phyloP scores from a whole-genome alignment of 2,888 invertebrate species.

The Cephonodes hylas region DNA sequence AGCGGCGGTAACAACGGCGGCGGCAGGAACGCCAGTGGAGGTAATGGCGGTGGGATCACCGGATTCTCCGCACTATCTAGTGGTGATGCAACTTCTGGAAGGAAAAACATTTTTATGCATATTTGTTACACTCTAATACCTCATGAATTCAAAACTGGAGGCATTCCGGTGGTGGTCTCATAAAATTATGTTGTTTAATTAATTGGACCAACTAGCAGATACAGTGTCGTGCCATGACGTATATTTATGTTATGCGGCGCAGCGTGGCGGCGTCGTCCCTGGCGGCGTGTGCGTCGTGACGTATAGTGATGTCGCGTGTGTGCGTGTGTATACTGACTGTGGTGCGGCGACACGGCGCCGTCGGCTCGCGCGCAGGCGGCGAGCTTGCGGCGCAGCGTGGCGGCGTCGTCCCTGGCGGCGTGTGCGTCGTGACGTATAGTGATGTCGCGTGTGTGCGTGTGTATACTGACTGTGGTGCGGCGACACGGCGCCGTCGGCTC shows the following conservation, averaged over 20 bases:
- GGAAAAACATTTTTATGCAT: neutral
- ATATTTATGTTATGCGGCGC: too few species aligned
- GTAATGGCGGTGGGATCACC: conserved; percentile 66
- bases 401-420: conserved; percentile 80
- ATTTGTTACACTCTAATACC: neutral
- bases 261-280: conserved; percentile 63
- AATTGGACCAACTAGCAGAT: too few species aligned
- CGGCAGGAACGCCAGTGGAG: conserved; percentile 80
- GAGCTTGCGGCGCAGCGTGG: conserved; percentile 59
- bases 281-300: conserved; percentile 90
- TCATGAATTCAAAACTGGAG: too few species aligned
- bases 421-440: conserved; percentile 92
- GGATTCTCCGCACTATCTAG: conserved; percentile 47
- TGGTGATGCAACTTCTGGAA: conserved; percentile 79
- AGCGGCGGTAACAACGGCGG: conserved; percentile 82
- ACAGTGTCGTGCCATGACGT: too few species aligned
- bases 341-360: conserved; percentile 55
- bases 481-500: too few species aligned
- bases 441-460: too few species aligned
- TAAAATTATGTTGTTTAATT: too few species aligned
- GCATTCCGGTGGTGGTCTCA: too few species aligned
- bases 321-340: conserved; percentile 37
- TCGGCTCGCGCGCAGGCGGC: conserved; percentile 48
- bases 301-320: neutral
- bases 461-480: too few species aligned